Conservation (phyloP, 2,113 vertebrate genomes). For the Marmota flaviventris region DNA sequence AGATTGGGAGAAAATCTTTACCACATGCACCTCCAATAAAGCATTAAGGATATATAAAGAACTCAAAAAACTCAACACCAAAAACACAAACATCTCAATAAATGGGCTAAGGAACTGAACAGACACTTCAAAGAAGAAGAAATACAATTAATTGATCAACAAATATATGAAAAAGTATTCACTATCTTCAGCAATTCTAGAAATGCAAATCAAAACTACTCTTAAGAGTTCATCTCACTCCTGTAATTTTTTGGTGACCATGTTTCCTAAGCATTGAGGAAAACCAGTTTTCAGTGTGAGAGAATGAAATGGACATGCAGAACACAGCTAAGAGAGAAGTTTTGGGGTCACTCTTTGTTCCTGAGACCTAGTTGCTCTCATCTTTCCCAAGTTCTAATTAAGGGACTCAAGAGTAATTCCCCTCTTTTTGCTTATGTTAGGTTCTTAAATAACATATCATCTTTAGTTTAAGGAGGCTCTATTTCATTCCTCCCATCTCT, state of each 20-base stretch:
- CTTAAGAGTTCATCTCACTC: too few relatives aligned
- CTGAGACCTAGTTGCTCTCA: background rate
- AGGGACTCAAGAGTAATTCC: background rate
- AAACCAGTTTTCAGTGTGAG: conserved; percentile 1
- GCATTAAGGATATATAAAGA: too few relatives aligned
- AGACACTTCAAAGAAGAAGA: too few relatives aligned
- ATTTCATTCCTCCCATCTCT: background rate
- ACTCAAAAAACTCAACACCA: too few relatives aligned
- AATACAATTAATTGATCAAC: too few relatives aligned
- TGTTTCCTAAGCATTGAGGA: background rate
- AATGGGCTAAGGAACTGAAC: too few relatives aligned
- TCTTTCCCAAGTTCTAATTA: background rate
- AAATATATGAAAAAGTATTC: too few relatives aligned
- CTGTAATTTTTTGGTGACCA: background rate
- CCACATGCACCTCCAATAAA: too few relatives aligned
- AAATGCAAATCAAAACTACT: too few relatives aligned
- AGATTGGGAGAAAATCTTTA: too few relatives aligned
- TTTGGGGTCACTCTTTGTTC: background rate
- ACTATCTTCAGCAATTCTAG: too few relatives aligned
- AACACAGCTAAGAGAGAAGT: background rate
- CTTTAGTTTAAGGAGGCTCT: background rate
- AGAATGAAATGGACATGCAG: background rate
- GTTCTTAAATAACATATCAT: background rate
- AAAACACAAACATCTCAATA: too few relatives aligned
- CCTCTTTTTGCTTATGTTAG: background rate